Conservation (phyloP, 2,113 vertebrate species). For the Anarhynchus alexandrinus region DNA sequence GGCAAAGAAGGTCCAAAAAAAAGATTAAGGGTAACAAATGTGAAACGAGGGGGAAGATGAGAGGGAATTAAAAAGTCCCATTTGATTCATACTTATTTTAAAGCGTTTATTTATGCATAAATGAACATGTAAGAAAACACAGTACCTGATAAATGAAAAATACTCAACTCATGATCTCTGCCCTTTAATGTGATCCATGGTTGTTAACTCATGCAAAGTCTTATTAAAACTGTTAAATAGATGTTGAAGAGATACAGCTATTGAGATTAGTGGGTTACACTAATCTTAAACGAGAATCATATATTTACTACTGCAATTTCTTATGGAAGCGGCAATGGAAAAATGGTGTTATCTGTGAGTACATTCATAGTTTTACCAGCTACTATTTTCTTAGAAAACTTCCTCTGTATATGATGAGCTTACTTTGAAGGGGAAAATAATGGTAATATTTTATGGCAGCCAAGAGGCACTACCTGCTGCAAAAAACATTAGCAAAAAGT, state of each 20-base stretch:
- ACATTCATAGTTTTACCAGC: neutral
- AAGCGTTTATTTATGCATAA: neutral
- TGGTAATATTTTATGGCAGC: neutral
- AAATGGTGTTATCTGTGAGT: neutral
- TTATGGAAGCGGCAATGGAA: neutral
- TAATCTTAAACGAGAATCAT: neutral
- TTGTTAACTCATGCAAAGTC: neutral
- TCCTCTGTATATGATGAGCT: neutral
- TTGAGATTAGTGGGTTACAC: neutral
- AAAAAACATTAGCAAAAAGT: neutral
- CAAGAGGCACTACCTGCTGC: neutral
- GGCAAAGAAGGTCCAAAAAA: neutral
- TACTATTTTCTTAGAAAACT: neutral
- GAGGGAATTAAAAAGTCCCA: neutral
- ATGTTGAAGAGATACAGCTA: neutral
- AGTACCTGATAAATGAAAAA: neutral
- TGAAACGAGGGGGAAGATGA: neutral
- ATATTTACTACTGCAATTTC: neutral
- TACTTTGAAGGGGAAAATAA: neutral
- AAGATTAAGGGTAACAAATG: neutral
- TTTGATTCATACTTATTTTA: neutral
- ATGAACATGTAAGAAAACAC: neutral
- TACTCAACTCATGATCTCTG: neutral
- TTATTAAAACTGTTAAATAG: neutral
- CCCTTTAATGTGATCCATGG: neutral